These are phyloP conservation scores for Mirounga angustirostris DNA, from an alignment of 2,113 vertebrate genomes.

Conservation along the genomic window DNA sequence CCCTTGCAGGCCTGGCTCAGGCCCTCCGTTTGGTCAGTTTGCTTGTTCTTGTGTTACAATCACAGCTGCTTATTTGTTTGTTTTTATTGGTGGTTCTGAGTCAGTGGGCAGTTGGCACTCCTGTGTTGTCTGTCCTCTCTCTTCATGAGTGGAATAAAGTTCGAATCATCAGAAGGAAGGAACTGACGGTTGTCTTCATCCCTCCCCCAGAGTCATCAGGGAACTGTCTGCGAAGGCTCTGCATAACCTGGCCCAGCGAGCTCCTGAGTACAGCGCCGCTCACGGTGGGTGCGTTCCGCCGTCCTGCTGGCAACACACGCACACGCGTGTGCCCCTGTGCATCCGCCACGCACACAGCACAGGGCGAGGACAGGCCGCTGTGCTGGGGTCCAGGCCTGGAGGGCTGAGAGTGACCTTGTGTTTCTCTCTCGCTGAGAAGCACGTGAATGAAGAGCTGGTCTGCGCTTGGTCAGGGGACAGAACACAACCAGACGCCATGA, in stretches of 20 bases:
- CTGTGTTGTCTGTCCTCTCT: background rate
- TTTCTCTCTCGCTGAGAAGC: background rate
- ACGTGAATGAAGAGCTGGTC: background rate
- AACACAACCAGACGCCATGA: background rate
- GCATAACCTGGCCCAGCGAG: slow-evolving; percentile 92
- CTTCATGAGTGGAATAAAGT: background rate
- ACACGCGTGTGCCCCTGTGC: rapidly evolving
- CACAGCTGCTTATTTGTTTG: no score
- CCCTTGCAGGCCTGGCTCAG: background rate
- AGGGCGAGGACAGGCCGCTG: background rate
- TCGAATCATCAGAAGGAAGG: background rate
- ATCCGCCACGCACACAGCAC: rapidly evolving
- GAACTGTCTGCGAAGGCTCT: slow-evolving; percentile 94
- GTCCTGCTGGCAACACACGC: rapidly evolving
- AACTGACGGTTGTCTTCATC: background rate
- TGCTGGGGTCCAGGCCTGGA: background rate
- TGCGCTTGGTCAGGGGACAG: background rate
- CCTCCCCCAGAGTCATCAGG: slow-evolving; percentile 90
- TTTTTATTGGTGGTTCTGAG: background rate
- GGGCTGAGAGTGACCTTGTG: background rate
- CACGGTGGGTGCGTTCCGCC: slow-evolving; percentile 87
- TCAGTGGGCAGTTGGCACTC: background rate
- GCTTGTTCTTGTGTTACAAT: rapidly evolving
- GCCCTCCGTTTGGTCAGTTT: background rate
- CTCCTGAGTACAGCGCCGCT: slow-evolving; percentile 91